These are phyloP conservation scores for Coenonympha glycerion DNA, from an alignment of 2,888 invertebrate species.

Conservation along the genomic window DNA sequence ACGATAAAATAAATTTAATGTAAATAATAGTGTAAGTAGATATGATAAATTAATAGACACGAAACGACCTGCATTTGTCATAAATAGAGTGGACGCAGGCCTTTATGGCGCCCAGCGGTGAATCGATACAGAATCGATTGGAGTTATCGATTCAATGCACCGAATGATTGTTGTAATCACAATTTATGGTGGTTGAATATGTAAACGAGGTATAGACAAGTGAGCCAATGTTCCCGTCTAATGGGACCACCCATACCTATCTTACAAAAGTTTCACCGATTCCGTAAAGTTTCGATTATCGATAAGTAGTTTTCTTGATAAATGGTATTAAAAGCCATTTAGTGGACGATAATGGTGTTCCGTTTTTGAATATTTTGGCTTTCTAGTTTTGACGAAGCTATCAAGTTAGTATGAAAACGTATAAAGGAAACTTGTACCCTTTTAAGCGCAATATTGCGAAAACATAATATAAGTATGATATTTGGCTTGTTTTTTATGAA, in stretches of 20 bases:
- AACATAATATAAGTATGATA: no score
- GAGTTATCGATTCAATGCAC: constrained; percentile 54
- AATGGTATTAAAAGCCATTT: constrained; percentile 18
- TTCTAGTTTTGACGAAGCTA: not conserved
- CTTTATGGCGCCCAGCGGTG: constrained; percentile 52
- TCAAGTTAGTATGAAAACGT: no score
- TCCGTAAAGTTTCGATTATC: constrained; percentile 3
- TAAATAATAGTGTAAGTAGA: no score
- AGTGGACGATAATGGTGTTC: constrained; percentile 2
- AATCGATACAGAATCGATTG: constrained; percentile 38
- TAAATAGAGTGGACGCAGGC: not conserved
- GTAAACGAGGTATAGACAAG: constrained; percentile 60
- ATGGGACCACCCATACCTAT: constrained; percentile 63
- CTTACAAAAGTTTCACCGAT: constrained; percentile 4
- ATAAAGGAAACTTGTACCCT: no score
- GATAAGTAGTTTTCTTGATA: constrained; percentile 13
- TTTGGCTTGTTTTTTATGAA: not conserved
- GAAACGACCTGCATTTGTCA: not conserved
- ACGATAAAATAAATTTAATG: no score
- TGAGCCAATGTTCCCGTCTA: constrained; percentile 47
- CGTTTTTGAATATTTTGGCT: constrained; percentile 3
- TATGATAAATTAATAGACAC: no score
- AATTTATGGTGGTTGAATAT: constrained; percentile 70
- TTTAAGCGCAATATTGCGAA: no score
- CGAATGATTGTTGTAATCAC: constrained; percentile 69